Percentiles rank a stretch among this genome's conserved stretches.
Conservation (phyloP, 2,113 vertebrate species). For the Meleagris gallopavo region DNA sequence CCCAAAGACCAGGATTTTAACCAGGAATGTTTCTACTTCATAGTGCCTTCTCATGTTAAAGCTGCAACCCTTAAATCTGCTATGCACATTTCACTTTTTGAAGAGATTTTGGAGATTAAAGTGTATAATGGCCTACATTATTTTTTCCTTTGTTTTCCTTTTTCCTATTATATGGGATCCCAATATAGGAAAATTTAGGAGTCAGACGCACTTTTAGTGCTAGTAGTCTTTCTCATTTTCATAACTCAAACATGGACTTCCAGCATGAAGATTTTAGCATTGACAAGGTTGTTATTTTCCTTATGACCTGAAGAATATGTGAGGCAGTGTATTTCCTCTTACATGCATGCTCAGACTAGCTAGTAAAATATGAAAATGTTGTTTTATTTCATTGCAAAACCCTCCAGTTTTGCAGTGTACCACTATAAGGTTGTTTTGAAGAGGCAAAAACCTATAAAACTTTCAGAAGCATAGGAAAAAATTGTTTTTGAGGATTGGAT, state of each 20-base stretch:
- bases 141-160: background rate
- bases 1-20: background rate
- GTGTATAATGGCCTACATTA: background rate
- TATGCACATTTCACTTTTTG: background rate
- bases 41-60: background rate
- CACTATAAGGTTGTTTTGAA: background rate
- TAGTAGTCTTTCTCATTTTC: background rate
- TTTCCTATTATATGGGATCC: background rate
- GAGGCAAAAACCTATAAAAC: background rate
- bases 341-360: background rate
- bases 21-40: background rate
- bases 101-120: background rate
- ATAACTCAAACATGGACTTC: background rate
- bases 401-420: background rate
- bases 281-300: background rate
- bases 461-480: background rate
- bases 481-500: background rate
- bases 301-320: background rate
- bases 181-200: background rate
- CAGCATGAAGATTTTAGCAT: background rate
- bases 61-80: background rate
- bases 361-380: background rate
- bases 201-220: background rate
- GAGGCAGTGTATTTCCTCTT: background rate
- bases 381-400: background rate